These are phyloP conservation scores for Orchesella flavescens DNA, from an alignment of 2,888 invertebrate genomes.

Conservation along the genomic window DNA sequence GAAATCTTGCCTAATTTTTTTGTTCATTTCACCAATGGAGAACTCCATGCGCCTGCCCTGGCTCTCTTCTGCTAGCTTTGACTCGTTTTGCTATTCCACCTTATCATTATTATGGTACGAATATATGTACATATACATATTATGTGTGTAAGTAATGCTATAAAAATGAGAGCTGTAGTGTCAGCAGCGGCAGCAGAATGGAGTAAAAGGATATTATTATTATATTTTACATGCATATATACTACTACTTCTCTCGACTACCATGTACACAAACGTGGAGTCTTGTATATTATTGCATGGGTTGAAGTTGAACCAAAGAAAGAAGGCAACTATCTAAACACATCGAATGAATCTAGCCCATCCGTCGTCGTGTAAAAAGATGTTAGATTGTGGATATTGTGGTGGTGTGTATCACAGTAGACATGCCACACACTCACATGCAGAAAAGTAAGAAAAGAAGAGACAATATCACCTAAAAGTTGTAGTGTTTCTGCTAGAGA, in stretches of 20 bases:
- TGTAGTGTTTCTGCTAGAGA: background rate
- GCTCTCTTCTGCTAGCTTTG: constrained; percentile 32
- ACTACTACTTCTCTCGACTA: background rate
- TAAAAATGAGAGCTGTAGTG: constrained; percentile 1
- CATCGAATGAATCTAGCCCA: constrained; percentile 27
- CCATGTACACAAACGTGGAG: background rate
- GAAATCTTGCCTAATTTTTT: constrained; percentile 48
- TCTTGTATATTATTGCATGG: background rate
- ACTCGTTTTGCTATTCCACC: constrained; percentile 21
- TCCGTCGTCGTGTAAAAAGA: constrained; percentile 46
- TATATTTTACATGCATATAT: background rate
- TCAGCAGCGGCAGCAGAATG: background rate
- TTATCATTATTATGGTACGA: background rate
- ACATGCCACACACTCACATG: constrained; percentile 10
- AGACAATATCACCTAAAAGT: background rate
- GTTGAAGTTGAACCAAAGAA: constrained; percentile 5
- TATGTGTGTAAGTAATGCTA: constrained; percentile 8
- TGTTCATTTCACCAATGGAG: constrained; percentile 57
- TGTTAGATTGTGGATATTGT: constrained; percentile 34
- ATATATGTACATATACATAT: background rate
- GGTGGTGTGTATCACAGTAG: constrained; percentile 22
- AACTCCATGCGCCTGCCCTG: constrained; percentile 60
- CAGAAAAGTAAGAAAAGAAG: constrained; percentile 10
- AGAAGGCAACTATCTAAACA: constrained; percentile 20
- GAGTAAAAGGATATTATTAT: no score